A percentile compares a stretch with the other conserved stretches of the same genome.
These are phyloP conservation scores for Atherinosoma microstoma DNA, from an alignment of 2,797 vertebrate genomes.

Conservation along the genomic window DNA sequence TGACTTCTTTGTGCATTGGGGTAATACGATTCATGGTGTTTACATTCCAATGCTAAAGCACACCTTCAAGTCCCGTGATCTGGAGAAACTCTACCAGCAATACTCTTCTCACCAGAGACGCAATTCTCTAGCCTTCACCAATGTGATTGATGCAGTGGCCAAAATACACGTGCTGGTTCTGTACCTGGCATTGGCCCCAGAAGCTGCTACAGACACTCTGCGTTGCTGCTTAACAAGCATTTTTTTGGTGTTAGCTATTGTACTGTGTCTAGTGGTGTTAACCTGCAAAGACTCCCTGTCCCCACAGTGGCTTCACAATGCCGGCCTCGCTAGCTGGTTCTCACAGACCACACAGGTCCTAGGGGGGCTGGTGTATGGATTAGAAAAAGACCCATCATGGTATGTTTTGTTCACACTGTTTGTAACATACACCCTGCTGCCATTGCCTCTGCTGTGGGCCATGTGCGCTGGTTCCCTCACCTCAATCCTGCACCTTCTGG, in stretches of 20 bases:
- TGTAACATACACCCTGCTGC: slow-evolving; percentile 85
- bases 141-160: slow-evolving; percentile 80
- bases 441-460: slow-evolving; percentile 84
- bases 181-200: slow-evolving; percentile 77
- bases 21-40: slow-evolving; percentile 69
- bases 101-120: slow-evolving; percentile 83
- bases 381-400: slow-evolving; percentile 84
- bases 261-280: slow-evolving; percentile 76
- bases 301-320: slow-evolving; percentile 79
- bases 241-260: slow-evolving; percentile 75
- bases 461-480: slow-evolving; percentile 82
- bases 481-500: slow-evolving; percentile 76
- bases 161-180: slow-evolving; percentile 82
- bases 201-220: slow-evolving; percentile 54
- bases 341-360: slow-evolving; percentile 82
- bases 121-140: slow-evolving; percentile 82
- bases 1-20: slow-evolving; percentile 82
- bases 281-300: slow-evolving; percentile 78
- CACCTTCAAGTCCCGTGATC: slow-evolving; percentile 81
- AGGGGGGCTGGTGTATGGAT: slow-evolving; percentile 79
- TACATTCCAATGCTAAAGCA: slow-evolving; percentile 80
- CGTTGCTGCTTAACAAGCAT: slow-evolving; percentile 74
- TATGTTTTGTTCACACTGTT: slow-evolving; percentile 85
- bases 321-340: slow-evolving; percentile 83
- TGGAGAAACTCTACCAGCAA: slow-evolving; percentile 85